Base-by-base conservation (phyloP, 2,888 invertebrate genomes). In the Mesoligia furuncula region DNA sequence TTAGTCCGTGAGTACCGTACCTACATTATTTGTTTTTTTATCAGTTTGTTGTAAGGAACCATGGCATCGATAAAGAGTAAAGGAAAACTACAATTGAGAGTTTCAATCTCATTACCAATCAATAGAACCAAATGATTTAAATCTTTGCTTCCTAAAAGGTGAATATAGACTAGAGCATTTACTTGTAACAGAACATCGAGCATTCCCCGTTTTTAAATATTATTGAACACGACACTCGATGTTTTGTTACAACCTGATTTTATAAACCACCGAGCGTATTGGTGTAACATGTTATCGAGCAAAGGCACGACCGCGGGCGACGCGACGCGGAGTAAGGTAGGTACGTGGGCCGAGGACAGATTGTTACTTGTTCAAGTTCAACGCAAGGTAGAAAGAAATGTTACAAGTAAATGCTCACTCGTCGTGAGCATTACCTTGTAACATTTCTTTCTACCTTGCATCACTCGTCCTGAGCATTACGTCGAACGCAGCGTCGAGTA, bases 1-100 rank as follows among this genome's bases (percentile, higher is more conserved):
- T 97, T 15, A 97, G 98, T 91, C 97, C 97, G 97, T 97, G 92
- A 95, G 97, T 81, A 69, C 45, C 24, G 5, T 36, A 54, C 1
- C 15, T 61, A 45, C 5, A 39, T 65, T 36, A 51, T n/a, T n/a
- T n/a, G n/a, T n/a, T n/a, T n/a, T n/a, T n/a, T n/a, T n/a, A n/a
- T n/a, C n/a, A n/a, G 36, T 51, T n/a, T 36, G 11, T 51, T 36
- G 11, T n/a, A 54, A 36, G n/a, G 9, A 36, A 51, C 31, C 24
- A 31, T 36, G 9, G 2, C 31, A 68, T 51, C 36, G 51, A 51
- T 17, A 36, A 51, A 69, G 9, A 51, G 11, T 54, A 20, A 54
- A 36, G 3, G 36, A n/a, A 69, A 54, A 69, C 36, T 69, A 54
- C n/a, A 17, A 3, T 68, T 68, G 9, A 51, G 6, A 51, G 2